Evolutionary conservation across 2,797 vertebrate species (phyloP).

Genomic region (Pachyuromys duprasi): DNA sequence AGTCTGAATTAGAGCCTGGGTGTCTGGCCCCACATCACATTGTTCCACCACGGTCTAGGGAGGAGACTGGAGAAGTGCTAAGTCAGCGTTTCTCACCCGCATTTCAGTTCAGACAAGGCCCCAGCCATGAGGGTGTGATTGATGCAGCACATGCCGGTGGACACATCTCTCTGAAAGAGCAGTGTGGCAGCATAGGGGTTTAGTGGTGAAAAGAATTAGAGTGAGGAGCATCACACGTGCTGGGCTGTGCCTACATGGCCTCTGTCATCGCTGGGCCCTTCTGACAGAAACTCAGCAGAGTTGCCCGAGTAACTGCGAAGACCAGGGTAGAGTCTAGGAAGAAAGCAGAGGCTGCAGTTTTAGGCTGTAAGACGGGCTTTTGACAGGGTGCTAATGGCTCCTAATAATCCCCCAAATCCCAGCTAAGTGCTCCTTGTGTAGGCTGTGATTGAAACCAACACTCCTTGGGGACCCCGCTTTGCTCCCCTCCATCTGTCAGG

Average conservation of each 20-base stretch:
- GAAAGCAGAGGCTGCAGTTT: background rate
- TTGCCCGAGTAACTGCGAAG: background rate
- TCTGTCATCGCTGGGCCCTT: background rate
- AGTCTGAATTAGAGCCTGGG: background rate
- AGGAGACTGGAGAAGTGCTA: background rate
- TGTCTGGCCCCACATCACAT: background rate
- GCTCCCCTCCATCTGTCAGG: conserved; percentile 5
- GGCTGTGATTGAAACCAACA: background rate
- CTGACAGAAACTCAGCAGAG: background rate
- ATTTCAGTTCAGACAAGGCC: background rate
- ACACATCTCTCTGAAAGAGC: background rate
- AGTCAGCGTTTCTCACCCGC: background rate
- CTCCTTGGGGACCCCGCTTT: background rate
- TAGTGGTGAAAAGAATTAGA: background rate
- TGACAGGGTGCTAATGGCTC: conserved; percentile 52
- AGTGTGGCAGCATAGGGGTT: background rate
- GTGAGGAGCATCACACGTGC: background rate
- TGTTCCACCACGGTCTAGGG: background rate
- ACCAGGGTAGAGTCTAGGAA: background rate
- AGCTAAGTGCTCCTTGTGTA: background rate
- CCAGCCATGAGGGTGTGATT: background rate
- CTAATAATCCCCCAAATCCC: conserved; percentile 52
- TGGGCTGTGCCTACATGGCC: background rate
- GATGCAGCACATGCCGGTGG: background rate
- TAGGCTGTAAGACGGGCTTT: background rate